Conservation (phyloP, 2,797 vertebrate genomes). For the Chiloscyllium punctatum region DNA sequence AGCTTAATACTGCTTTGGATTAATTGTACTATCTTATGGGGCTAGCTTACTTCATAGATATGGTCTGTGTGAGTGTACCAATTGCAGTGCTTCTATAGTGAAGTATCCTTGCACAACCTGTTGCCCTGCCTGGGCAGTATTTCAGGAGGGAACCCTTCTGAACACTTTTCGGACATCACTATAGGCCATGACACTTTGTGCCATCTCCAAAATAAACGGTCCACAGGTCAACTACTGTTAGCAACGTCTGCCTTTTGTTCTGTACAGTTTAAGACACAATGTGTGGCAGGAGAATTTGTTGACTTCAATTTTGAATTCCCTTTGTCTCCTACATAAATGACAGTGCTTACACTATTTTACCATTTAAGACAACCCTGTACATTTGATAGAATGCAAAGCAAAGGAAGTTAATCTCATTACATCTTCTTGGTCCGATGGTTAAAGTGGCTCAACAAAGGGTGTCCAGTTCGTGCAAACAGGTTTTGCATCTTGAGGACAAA, state of each 20-base stretch:
- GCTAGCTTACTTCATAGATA: neutral
- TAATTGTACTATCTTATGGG: neutral
- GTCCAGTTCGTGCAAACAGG: neutral
- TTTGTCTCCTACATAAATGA: neutral
- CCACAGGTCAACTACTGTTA: neutral
- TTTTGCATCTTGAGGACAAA: neutral
- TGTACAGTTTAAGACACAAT: neutral
- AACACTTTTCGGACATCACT: neutral
- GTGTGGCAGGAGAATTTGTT: neutral
- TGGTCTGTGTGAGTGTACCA: neutral
- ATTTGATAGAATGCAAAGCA: neutral
- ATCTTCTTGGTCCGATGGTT: neutral
- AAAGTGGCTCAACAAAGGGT: neutral
- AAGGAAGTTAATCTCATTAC: neutral
- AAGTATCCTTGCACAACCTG: neutral
- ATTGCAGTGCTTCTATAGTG: neutral
- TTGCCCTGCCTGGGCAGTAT: neutral
- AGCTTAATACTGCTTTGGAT: neutral
- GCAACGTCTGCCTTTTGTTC: neutral
- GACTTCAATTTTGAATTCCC: neutral
- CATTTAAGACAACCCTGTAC: neutral
- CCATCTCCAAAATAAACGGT: neutral
- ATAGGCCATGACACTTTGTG: neutral
- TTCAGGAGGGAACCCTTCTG: neutral
- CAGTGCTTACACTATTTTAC: neutral